A percentile compares a stretch with the other conserved stretches of the same genome.
These are phyloP conservation scores for Cephalopterus ornatus DNA, from an alignment of 2,113 vertebrate genomes.

Conservation along the genomic window DNA sequence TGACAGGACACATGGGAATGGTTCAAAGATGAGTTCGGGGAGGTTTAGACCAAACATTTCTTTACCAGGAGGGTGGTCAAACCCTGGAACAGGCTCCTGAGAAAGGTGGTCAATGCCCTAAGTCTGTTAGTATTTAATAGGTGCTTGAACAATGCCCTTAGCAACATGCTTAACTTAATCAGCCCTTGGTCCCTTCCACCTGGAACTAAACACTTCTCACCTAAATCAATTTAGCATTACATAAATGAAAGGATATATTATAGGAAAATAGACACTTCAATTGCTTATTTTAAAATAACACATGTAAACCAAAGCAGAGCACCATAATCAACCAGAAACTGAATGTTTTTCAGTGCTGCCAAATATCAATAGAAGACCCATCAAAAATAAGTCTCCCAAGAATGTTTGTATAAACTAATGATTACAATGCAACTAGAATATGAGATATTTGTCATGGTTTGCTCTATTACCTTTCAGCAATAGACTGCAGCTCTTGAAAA, in stretches of 20 bases:
- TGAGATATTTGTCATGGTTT: not conserved
- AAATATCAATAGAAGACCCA: not conserved
- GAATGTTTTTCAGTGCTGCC: not conserved
- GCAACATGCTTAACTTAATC: not conserved
- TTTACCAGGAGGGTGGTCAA: not conserved
- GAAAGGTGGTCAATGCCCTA: not conserved
- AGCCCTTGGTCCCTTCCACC: not conserved
- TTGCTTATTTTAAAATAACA: not conserved
- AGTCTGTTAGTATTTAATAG: not conserved
- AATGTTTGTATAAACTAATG: not conserved
- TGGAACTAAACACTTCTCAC: not conserved
- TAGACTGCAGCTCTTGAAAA: not conserved
- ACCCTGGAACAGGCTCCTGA: not conserved
- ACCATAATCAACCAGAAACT: not conserved
- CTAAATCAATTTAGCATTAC: not conserved
- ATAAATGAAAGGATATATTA: not conserved
- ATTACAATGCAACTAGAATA: not conserved
- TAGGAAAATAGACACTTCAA: not conserved
- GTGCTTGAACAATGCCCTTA: not conserved
- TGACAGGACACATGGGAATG: rapidly evolving
- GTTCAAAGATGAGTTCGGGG: not conserved
- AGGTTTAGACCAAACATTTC: not conserved
- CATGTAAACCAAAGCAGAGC: not conserved
- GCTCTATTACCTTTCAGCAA: not conserved
- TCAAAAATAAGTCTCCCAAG: not conserved